These are phyloP conservation scores for Cryptoprocta ferox DNA, from an alignment of 2,797 vertebrate species.

Conservation along the genomic window DNA sequence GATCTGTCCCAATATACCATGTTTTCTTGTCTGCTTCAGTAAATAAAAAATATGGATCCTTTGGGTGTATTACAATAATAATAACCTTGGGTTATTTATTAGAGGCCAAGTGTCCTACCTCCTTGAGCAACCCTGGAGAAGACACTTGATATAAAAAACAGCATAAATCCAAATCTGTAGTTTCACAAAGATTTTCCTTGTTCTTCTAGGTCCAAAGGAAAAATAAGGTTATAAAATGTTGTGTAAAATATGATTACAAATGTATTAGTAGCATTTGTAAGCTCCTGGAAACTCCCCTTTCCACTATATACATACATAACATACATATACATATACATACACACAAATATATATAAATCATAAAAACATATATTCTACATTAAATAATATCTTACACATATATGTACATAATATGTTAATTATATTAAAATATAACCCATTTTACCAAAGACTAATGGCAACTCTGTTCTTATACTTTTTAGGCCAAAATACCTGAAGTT, in stretches of 20 bases:
- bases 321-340: neutral
- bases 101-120: neutral
- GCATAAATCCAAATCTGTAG: neutral
- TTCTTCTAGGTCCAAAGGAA: neutral
- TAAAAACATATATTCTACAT: neutral
- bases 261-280: neutral
- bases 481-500: neutral
- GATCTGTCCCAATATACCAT: neutral
- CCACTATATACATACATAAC: neutral
- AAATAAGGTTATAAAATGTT: neutral
- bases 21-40: conserved; percentile 6
- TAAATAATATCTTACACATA: neutral
- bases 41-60: neutral
- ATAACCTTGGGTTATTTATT: neutral
- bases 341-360: neutral
- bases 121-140: neutral
- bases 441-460: neutral
- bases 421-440: neutral
- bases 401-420: neutral
- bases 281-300: neutral
- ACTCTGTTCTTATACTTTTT: neutral
- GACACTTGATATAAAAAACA: neutral
- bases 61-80: neutral
- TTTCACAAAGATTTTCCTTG: neutral
- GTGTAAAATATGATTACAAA: neutral